Evolutionary conservation across 2,888 invertebrate species (phyloP).

Genomic region (Agrochola lota): DNA sequence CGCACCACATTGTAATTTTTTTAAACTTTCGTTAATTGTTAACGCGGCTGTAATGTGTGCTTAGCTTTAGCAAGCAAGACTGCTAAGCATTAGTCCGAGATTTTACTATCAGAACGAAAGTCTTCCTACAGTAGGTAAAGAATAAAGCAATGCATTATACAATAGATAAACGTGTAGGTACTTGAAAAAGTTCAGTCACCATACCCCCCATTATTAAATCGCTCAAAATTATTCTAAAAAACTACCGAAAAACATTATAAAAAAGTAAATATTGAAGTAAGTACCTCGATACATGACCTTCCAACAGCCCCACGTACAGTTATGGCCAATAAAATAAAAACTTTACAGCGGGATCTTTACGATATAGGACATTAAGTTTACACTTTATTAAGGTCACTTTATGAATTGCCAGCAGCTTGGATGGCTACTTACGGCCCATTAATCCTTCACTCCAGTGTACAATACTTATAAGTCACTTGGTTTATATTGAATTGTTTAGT

Average conservation of each 20-base stretch:
- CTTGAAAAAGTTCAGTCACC: background rate
- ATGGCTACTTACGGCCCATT: conserved; percentile 56
- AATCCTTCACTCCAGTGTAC: conserved; percentile 45
- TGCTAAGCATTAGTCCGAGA: background rate
- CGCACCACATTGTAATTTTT: too few relatives aligned
- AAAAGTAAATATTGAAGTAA: conserved; percentile 3
- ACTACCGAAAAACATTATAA: background rate
- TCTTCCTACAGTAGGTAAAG: background rate
- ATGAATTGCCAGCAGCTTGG: conserved; percentile 52
- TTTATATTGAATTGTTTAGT: conserved; percentile 37
- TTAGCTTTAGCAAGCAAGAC: too few relatives aligned
- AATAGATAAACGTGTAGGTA: background rate
- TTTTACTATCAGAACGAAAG: background rate
- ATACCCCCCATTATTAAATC: too few relatives aligned
- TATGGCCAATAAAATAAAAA: conserved; percentile 63
- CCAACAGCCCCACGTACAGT: conserved; percentile 35
- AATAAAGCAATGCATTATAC: background rate
- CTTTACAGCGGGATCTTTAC: conserved; percentile 65
- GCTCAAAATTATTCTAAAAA: background rate
- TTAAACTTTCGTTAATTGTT: too few relatives aligned
- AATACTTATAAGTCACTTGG: conserved; percentile 31
- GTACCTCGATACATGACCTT: conserved; percentile 25
- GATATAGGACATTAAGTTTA: conserved; percentile 65
- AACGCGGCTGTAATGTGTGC: too few relatives aligned
- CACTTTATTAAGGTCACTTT: conserved; percentile 69